Base-by-base conservation (phyloP, 1,140 invertebrate species). In the Drosophila lini region DNA sequence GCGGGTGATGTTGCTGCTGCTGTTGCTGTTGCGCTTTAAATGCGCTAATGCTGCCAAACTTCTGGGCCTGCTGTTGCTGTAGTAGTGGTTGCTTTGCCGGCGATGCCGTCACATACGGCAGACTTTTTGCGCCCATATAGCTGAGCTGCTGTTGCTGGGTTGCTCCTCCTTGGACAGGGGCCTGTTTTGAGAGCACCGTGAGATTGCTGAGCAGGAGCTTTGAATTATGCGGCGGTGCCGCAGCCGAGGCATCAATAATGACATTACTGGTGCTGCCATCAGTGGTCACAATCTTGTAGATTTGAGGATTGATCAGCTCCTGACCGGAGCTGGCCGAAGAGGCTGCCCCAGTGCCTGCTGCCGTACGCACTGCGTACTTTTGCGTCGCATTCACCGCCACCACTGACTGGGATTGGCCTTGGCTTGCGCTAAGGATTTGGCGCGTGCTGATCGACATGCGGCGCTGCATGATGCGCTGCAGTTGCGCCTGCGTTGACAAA, bases 161-260 rank as follows among this genome's bases (percentile, higher is more conserved):
- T 48, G 50, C 34, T 47, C 38, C 70, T 59, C 42, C 69, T 42
- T 42, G 56, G 28, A 65, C 63, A 13, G 79, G 74, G n/a, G 78
- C 70, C 56, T 78, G 89, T 31, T 92, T 92, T 11, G 91, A 91
- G 28, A 92, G 65, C 25, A 92, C 86, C 28, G 91, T 92, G 55
- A 92, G 78, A 83, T 92, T 92, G 55, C 91, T 88, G 10, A 92
- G 77, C 52, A 92, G 32, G 31, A 91, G 68, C 74, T 91, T 91
- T 0, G 90, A 91, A 56, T 84, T 91, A 38, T 82, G 88, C 6
- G 88, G 80, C 28, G 88, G 81, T 2, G 84, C 60, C 22, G 77
- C 65, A 9, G 74, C 76, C 8, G 78, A 74, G 22, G 85, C 74
- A 63, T 92, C 91, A 31, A 92, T 91, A 28, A 90, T 89, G 52